phyloP scores from a whole-genome alignment of 2,797 vertebrate species.

The Tadarida brasiliensis region DNA sequence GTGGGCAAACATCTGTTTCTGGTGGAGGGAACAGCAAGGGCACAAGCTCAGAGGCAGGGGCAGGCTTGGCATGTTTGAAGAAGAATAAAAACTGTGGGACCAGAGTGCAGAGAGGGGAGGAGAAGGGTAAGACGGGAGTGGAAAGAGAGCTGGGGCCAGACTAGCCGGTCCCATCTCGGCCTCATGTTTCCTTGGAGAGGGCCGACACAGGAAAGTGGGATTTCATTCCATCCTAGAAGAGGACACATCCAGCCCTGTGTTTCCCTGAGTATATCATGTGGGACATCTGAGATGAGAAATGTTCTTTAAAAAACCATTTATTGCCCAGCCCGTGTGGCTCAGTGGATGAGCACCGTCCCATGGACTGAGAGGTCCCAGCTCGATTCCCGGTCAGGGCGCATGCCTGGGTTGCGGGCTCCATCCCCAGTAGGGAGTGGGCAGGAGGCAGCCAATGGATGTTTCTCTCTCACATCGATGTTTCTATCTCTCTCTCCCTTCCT shows the following conservation, averaged over 20 bases:
- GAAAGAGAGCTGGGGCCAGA: background rate
- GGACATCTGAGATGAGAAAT: background rate
- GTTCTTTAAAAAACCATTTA: background rate
- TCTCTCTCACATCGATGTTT: too few relatives aligned
- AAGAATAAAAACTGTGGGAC: too few relatives aligned
- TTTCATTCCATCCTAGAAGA: background rate
- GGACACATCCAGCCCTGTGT: background rate
- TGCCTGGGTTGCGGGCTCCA: too few relatives aligned
- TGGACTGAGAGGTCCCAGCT: too few relatives aligned
- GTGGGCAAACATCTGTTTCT: background rate
- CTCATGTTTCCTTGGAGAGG: background rate
- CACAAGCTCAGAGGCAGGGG: background rate
- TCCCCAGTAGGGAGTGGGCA: too few relatives aligned
- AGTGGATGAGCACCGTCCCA: too few relatives aligned
- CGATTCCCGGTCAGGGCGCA: too few relatives aligned
- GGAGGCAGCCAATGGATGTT: too few relatives aligned
- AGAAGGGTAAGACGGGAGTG: rapidly evolving
- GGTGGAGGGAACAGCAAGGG: background rate
- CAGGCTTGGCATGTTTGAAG: background rate
- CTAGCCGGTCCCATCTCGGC: background rate
- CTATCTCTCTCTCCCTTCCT: too few relatives aligned
- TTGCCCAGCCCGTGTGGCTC: too few relatives aligned
- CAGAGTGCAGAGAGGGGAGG: background rate
- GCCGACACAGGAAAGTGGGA: background rate
- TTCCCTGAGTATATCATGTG: background rate